Percentiles rank a stretch among this genome's conserved stretches.
Conservation (phyloP, 2,113 vertebrate genomes). For the Crypturellus undulatus region DNA sequence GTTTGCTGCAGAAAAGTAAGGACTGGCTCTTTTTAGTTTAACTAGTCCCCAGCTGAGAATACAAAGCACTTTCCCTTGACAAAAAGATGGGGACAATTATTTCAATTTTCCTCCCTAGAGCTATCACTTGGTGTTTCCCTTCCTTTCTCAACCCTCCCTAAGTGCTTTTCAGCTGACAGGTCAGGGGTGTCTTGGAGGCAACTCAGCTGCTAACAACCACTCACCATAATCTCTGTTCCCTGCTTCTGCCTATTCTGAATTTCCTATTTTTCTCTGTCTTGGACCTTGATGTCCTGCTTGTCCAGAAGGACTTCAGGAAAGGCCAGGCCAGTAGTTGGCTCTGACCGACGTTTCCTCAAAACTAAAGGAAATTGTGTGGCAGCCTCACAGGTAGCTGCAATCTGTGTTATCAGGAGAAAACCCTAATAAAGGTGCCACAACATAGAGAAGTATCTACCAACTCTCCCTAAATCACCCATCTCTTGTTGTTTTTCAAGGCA, state of each 20-base stretch:
- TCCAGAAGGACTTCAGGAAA: neutral
- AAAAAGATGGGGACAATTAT: neutral
- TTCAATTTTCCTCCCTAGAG: neutral
- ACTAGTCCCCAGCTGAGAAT: neutral
- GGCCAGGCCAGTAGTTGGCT: neutral
- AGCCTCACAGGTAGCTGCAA: neutral
- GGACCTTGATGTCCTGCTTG: neutral
- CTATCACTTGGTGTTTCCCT: neutral
- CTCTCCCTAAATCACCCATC: neutral
- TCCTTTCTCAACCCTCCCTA: neutral
- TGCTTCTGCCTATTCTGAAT: neutral
- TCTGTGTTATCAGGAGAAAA: neutral
- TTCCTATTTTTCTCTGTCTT: neutral
- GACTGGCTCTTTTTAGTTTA: neutral
- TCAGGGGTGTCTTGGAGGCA: neutral
- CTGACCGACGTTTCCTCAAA: neutral
- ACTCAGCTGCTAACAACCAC: neutral
- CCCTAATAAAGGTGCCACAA: neutral
- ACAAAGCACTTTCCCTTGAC: neutral
- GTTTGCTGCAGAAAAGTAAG: neutral
- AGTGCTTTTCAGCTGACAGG: neutral
- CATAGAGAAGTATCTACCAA: neutral
- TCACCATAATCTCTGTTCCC: neutral
- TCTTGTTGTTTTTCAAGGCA: neutral
- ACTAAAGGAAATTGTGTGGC: neutral